Evolutionary conservation across 2,113 vertebrate genomes (phyloP), one percentile per base, ranked within the genome.

Genomic region (Lepus europaeus): DNA sequence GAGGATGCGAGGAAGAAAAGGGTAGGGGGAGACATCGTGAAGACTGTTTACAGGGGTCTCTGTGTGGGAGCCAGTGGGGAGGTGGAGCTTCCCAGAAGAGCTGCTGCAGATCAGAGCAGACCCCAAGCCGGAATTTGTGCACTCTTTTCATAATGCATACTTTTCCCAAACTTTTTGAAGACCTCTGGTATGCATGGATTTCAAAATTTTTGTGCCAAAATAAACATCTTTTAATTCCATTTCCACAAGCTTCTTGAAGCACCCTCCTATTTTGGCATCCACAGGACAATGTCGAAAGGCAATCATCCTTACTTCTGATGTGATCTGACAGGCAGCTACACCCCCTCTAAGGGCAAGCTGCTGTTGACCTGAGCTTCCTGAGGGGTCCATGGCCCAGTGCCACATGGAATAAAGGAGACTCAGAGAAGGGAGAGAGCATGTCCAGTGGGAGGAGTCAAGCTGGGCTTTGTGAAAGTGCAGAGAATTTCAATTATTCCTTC

Each of bases 281-380:
- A 29, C 19, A 1, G 31, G 45, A 45, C 69, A 49, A 10, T 23
- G 79, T 59, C 53, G 61, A 36, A 86, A 96, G 70, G 53, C 90
- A 56, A 66, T 82, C 72, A 64, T 59, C 63, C 64, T 90, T 51
- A 25, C 63, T 56, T 95, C 90, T 83, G 64, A 72, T 79, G 72
- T 68, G 70, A 87, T 36, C 31, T 83, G 82, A 83, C 77, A 59
- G 59, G 77, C 29, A 73, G 70, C 45, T 68, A 45, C 70, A 95
- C 82, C 51, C 20, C 31, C 80, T 68, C 33, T 31, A 77, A 74
- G 69, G 31, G 20, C 29, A 61, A 81, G n/a, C 61, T 76, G 17
- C 39, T 59, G 6, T 33, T 5, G 79, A 89, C 86, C 5, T 0
- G 39, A 69, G 53, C 76, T 36, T n/a, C 25, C 73, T 4, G 1